Evolutionary conservation across 1,140 invertebrate genomes (phyloP), one percentile per base, ranked within the genome.

Genomic region (Carcinoscorpius rotundicauda): DNA sequence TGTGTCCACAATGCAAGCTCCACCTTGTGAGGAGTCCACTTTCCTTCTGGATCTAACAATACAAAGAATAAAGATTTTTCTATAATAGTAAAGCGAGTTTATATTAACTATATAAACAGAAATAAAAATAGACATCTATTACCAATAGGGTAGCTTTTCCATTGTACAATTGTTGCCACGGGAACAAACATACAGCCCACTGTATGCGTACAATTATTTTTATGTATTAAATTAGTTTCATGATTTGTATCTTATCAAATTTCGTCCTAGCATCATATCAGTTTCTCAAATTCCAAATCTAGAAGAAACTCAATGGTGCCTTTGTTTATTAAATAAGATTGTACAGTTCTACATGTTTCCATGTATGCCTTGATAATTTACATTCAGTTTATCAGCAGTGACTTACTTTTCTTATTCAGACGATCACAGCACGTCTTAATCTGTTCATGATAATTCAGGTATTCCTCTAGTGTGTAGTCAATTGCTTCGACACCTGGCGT

Each of bases 391-490:
- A 56, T 61, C 29, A 29, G 29, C 29, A 29, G 29, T 2, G 29
- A 75, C 72, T 74, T 74, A 84, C 82, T 82, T 77, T 88, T 85
- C 77, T 84, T 85, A 80, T 92, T 91, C 70, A 94, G 82, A 75
- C 88, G 85, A 77, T 90, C 86, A 70, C 87, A 86, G 72, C 87
- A 86, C 59, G 79, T 81, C 73, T 86, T 84, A 75, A 95, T 91
- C 81, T 94, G 88, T 75, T 88, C 86, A 70, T 93, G 89, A 82
- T 94, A 95, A 78, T 93, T 92, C 74, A 93, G 84, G 84, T 95
- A 96, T 81, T 94, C 92, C 81, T 91, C 92, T 76, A 90, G 88
- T 70, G 93, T 97, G 80, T 94, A 97, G 77, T 95, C 91, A 72
- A 94, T 92, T 5, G 75, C 72, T 81, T 95, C 90, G 78, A 96